Evolutionary conservation across 1,140 invertebrate genomes (phyloP), one percentile per base, ranked within the genome.

Genomic region (Ips typographus): DNA sequence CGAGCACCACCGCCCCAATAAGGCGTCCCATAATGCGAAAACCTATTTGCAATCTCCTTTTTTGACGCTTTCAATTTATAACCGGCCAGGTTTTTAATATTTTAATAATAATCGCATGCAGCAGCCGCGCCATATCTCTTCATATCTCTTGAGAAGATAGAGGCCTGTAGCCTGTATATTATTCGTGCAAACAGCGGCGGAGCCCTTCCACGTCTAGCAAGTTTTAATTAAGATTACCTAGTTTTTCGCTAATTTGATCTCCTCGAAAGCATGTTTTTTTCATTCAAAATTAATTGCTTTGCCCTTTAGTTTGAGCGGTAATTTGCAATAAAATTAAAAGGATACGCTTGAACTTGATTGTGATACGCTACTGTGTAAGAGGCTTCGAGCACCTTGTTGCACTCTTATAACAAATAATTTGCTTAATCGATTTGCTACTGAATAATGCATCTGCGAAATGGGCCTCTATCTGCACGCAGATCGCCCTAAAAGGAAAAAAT

Each of bases 341-440:
- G 22, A 22, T 22, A 22, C 22, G 22, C 22, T 22, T 22, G 22
- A 22, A 22, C 22, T 22, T 22, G 22, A 22, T 22, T 22, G 22
- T 44, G 6, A 43, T 41, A 6, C 40, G 51, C 6, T 37, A 47
- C 64, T 49, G 44, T 49, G 2, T 6, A 49, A 49, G 22, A 22
- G 7, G 7, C 44, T 49, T 22, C 44, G 44, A 49, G 44, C 44
- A 49, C 44, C 44, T 49, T 49, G 44, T 49, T 64, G 68, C 68
- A 70, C 60, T 63, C 61, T 70, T 70, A 70, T 70, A 70, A 70
- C 68, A 70, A 70, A 70, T 70, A 70, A 70, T 70, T 70, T 70
- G 61, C 68, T 70, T 70, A 70, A 70, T 70, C 68, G 68, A 70
- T 70, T 70, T 70, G 68, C 68, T 70, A 70, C 68, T 70, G 68